Conservation (phyloP, 2,113 vertebrate species). For the Stigmatopora nigra region DNA sequence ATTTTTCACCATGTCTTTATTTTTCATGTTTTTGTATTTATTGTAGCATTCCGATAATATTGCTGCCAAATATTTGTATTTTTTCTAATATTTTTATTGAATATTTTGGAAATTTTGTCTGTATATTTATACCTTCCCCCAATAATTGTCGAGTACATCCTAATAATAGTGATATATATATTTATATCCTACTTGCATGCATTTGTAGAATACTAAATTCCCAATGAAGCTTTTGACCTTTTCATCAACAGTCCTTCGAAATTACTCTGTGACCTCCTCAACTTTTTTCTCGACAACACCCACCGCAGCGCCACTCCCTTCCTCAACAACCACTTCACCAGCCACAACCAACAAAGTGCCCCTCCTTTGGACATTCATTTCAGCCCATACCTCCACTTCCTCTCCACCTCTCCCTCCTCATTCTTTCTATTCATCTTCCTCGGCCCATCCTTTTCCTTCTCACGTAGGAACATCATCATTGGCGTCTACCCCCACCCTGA, state of each 20-base stretch:
- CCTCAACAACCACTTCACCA: not conserved
- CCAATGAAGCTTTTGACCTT: not conserved
- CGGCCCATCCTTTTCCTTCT: constrained; percentile 5
- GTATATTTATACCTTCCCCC: no score
- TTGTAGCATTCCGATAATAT: no score
- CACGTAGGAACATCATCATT: not conserved
- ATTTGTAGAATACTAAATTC: not conserved
- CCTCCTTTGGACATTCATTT: no score
- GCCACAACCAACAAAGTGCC: not conserved
- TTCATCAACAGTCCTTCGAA: not conserved
- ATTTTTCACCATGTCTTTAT: no score
- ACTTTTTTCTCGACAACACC: not conserved
- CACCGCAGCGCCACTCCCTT: not conserved
- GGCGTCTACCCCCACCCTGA: not conserved
- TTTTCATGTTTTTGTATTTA: no score
- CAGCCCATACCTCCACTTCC: not conserved
- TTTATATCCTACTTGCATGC: not conserved
- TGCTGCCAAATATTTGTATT: no score
- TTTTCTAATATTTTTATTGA: no score
- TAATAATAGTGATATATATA: not conserved
- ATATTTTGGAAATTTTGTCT: no score
- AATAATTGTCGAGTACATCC: no score
- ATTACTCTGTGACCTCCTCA: not conserved
- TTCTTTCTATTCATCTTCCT: not conserved
- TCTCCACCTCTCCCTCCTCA: not conserved